phyloP scores from a whole-genome alignment of 2,888 invertebrate species.

The Stenotaenia linearis region DNA sequence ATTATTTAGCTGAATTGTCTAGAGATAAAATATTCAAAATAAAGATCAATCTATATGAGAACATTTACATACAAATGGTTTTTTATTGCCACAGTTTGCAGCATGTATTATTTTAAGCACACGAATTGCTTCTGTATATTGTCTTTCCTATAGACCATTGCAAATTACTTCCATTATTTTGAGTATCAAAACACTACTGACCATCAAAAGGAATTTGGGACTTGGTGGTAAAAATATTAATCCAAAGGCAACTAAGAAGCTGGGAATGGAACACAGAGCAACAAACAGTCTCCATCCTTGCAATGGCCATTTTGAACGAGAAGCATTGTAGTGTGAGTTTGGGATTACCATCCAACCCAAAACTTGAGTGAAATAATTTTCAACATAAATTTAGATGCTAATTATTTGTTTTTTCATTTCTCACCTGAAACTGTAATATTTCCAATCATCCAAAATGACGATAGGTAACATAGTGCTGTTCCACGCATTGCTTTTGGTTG shows the following conservation, averaged over 20 bases:
- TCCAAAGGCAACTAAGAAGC: constrained; percentile 75
- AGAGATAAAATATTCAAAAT: too few species aligned
- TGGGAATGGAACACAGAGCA: constrained; percentile 79
- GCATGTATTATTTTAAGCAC: background rate
- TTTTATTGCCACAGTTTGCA: background rate
- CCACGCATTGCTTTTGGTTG: constrained; percentile 85
- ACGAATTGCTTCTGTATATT: background rate
- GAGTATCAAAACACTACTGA: constrained; percentile 50
- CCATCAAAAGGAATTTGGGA: constrained; percentile 77
- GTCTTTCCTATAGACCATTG: background rate
- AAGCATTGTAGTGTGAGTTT: constrained; percentile 40
- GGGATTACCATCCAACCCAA: constrained; percentile 67
- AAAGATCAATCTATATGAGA: too few species aligned
- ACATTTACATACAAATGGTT: background rate
- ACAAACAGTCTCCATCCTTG: constrained; percentile 76
- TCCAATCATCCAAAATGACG: constrained; percentile 91
- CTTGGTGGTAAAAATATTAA: constrained; percentile 75
- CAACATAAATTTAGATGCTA: background rate
- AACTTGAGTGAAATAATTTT: background rate
- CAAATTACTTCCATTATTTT: too few species aligned
- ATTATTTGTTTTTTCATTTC: background rate
- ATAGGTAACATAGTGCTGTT: constrained; percentile 87
- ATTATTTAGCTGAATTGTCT: background rate
- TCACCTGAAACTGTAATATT: constrained; percentile 83
- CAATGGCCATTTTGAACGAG: background rate